Evolutionary conservation across 1,140 invertebrate species (phyloP), one percentile per base, ranked within the genome.

Genomic region (Drosophila nebulosa): DNA sequence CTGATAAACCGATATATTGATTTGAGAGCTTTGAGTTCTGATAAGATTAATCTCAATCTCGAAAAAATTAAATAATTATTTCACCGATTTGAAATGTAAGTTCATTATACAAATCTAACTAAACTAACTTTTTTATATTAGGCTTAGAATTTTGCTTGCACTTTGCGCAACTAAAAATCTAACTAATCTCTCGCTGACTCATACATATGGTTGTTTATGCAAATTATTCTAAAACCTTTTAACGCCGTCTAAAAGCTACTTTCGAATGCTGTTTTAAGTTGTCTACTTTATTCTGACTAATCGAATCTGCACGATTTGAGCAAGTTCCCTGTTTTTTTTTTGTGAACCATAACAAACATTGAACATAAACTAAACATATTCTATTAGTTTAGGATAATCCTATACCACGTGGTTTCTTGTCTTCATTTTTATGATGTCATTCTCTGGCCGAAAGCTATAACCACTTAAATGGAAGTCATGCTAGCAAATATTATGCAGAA

Each of bases 401-500:
- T 21, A 10, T 9, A 12, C 52, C 52, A 30, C 57, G 68, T 75
- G 55, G 27, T 42, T 6, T 12, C 56, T 69, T 46, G 7, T 46
- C 3, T 7, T 21, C 1, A 21, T 2, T 42, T 21, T 46, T 46
- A 46, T 46, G 39, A 46, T 46, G 39, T 46, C 39, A 46, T 46
- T 21, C n/a, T 16, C 6, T 10, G 16, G 16, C 16, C 16, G 4
- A 30, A 30, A 30, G 7, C 27, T 30, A 9, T 30, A 30, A 46
- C 16, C 3, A 18, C 39, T 46, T 46, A 21, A 21, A 21, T 46
- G 18, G 18, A 10, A 46, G 16, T 46, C 7, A 46, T 46, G 39
- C 16, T 26, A 61, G 21, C 26, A 51, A 66, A 74, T 74, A 62
- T 75, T 76, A 75, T 75, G 72, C 73, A 56, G 21, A 24, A 62